A percentile compares a stretch with the other conserved stretches of the same genome.
phyloP scores from a whole-genome alignment of 2,888 invertebrate species.

The Eilema griseolum region DNA sequence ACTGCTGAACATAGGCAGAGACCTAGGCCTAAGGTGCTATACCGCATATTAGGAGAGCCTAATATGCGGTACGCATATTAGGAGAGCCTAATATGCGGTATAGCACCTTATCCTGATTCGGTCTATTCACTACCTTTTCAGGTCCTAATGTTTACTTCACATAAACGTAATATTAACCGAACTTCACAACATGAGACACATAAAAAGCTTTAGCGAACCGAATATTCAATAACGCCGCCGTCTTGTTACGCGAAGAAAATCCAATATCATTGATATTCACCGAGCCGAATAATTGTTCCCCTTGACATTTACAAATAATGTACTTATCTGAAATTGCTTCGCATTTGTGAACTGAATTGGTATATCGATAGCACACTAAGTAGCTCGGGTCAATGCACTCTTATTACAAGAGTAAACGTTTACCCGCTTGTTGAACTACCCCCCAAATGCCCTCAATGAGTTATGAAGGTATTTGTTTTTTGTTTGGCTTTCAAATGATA shows the following conservation, averaged over 20 bases:
- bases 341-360: constrained; percentile 11
- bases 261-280: constrained; percentile 22
- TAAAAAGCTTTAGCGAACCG: not conserved
- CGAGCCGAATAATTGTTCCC: constrained; percentile 25
- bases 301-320: constrained; percentile 15
- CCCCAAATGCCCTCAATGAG: constrained; percentile 2
- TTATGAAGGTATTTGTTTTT: not conserved
- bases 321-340: constrained; percentile 28
- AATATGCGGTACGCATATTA: too few relatives aligned
- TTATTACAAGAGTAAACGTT: not conserved
- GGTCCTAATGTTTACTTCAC: not conserved
- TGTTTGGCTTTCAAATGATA: not conserved
- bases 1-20: too few relatives aligned
- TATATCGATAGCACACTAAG: constrained; percentile 32
- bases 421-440: not conserved
- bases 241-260: not conserved
- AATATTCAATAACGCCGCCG: constrained; percentile 13
- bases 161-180: not conserved
- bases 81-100: too few relatives aligned
- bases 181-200: not conserved
- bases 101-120: too few relatives aligned
- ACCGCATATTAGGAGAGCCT: too few relatives aligned
- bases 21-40: too few relatives aligned
- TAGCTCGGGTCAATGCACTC: constrained; percentile 17
- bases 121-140: too few relatives aligned